These are phyloP conservation scores for Drosophila bipectinata DNA, from an alignment of 1,140 invertebrate species.

Conservation along the genomic window DNA sequence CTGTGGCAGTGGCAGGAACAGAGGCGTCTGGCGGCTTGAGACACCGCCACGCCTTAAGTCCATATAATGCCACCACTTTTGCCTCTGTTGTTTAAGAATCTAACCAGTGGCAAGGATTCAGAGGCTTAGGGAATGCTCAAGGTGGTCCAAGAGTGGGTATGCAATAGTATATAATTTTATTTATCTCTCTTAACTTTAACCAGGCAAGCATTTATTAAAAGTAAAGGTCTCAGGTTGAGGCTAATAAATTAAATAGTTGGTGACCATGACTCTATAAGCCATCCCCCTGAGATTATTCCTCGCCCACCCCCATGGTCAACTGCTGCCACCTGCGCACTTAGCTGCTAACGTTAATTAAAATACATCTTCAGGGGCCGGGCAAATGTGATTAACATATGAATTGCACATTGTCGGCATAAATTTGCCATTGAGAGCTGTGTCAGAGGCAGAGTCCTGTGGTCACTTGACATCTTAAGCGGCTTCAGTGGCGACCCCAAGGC, in stretches of 20 bases:
- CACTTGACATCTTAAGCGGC: constrained; percentile 79
- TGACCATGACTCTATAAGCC: neutral
- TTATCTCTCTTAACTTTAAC: too few relatives aligned
- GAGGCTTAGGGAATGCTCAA: neutral
- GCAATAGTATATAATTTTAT: too few relatives aligned
- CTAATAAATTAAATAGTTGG: neutral
- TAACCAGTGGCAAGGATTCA: constrained; percentile 11
- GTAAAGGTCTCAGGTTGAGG: too few relatives aligned
- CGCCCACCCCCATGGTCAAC: neutral
- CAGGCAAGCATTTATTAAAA: too few relatives aligned
- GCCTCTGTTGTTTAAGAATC: neutral
- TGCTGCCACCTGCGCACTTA: constrained; percentile 60
- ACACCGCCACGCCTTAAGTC: constrained; percentile 31
- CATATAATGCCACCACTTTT: constrained; percentile 3
- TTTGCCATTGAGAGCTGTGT: constrained; percentile 64
- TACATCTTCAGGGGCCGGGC: constrained; percentile 30
- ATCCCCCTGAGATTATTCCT: neutral
- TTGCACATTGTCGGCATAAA: constrained; percentile 78
- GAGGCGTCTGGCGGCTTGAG: constrained; percentile 51
- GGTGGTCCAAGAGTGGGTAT: neutral
- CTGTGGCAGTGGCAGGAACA: neutral
- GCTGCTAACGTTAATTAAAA: constrained; percentile 78
- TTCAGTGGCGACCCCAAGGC: constrained; percentile 62
- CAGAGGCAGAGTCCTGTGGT: constrained; percentile 42
- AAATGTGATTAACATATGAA: constrained; percentile 79